A percentile compares a stretch with the other conserved stretches of the same genome.
Conservation (phyloP, 1,140 invertebrate genomes). For the Drosophila saltans region DNA sequence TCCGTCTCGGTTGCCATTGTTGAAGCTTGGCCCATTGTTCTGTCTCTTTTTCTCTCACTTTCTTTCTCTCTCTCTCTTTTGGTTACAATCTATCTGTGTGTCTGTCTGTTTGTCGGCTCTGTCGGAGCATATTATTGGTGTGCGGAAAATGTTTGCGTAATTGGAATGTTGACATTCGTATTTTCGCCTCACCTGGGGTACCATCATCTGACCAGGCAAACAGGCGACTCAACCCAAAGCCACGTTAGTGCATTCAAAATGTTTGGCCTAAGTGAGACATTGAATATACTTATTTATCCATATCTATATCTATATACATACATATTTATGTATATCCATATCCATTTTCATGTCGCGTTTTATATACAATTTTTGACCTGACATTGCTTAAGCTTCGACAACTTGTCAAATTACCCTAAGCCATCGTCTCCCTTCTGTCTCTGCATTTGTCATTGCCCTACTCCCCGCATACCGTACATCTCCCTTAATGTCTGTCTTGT, state of each 20-base stretch:
- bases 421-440: conserved; percentile 20
- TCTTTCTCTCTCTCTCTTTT: not conserved
- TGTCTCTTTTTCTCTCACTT: conserved; percentile 62
- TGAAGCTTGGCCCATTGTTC: conserved; percentile 52
- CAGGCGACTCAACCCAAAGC: conserved; percentile 23
- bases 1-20: conserved; percentile 55
- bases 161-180: conserved; percentile 83
- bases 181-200: conserved; percentile 48
- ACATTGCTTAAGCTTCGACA: conserved; percentile 71
- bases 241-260: conserved; percentile 65
- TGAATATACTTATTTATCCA: conserved; percentile 5
- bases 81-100: not conserved
- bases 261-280: conserved; percentile 54
- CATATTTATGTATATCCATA: not conserved
- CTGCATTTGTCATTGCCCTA: not conserved
- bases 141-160: conserved; percentile 82
- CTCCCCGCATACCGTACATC: conserved; percentile 13
- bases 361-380: conserved; percentile 17
- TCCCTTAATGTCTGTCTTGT: conserved; percentile 38
- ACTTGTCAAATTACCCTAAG: conserved; percentile 79
- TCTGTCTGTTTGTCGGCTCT: conserved; percentile 45
- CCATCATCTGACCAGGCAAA: conserved; percentile 10
- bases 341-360: not conserved
- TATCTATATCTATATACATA: not conserved
- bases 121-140: conserved; percentile 82